Percentiles rank a stretch among this genome's conserved stretches.
Conservation (phyloP, 2,113 vertebrate genomes). For the Galeopterus variegatus region DNA sequence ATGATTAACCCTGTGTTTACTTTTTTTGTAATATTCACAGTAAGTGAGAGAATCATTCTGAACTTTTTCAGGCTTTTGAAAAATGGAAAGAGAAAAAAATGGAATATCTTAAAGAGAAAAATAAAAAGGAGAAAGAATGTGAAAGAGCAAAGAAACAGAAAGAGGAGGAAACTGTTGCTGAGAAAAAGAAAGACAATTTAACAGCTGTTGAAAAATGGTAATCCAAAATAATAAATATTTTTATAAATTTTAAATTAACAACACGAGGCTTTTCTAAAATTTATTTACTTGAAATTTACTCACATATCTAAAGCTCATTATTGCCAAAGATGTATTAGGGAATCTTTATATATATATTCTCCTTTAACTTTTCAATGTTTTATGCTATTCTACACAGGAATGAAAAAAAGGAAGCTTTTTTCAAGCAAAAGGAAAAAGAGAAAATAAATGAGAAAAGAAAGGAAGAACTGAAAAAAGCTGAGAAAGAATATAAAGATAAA, state of each 20-base stretch:
- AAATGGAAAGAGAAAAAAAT: conserved; percentile 95
- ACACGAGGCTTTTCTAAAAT: not conserved
- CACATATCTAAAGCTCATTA: not conserved
- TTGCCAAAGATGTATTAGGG: not conserved
- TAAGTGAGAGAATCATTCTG: conserved; percentile 48
- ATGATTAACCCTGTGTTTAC: not conserved
- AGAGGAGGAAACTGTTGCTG: conserved; percentile 89
- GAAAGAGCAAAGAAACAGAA: conserved; percentile 90
- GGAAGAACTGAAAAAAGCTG: conserved; percentile 89
- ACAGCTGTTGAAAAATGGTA: conserved; percentile 95
- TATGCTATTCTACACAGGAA: conserved; percentile 87
- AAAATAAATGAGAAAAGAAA: conserved; percentile 88
- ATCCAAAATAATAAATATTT: not conserved
- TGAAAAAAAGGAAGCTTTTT: conserved; percentile 91
- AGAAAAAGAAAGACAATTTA: conserved; percentile 90
- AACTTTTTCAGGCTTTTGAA: conserved; percentile 93
- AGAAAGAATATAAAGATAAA: conserved; percentile 93
- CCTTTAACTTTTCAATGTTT: conserved; percentile 56
- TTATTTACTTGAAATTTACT: not conserved
- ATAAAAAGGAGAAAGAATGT: conserved; percentile 89
- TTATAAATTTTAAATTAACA: not conserved
- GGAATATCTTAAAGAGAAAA: conserved; percentile 90
- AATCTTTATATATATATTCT: not conserved
- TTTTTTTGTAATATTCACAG: not conserved
- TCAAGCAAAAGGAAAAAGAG: conserved; percentile 89